These are phyloP conservation scores for Boleophthalmus pectinirostris DNA, from an alignment of 2,113 vertebrate genomes.

Conservation along the genomic window DNA sequence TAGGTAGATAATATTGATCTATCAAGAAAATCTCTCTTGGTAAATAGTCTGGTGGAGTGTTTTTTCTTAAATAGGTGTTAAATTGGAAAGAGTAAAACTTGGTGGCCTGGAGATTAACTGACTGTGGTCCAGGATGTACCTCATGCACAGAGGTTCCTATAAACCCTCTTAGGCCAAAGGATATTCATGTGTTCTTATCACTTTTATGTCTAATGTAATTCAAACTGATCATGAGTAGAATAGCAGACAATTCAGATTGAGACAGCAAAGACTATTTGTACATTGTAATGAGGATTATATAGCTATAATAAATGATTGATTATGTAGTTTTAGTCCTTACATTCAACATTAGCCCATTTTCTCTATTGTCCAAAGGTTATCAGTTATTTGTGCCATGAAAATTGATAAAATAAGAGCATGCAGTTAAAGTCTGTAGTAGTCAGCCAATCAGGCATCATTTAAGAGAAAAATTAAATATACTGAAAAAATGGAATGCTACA, in stretches of 20 bases:
- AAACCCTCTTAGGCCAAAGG: too few species aligned
- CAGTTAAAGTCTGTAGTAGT: background rate
- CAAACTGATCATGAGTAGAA: too few species aligned
- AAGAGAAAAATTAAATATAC: too few species aligned
- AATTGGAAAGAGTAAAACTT: background rate
- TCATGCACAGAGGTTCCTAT: too few species aligned
- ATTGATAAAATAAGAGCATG: background rate
- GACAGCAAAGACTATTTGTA: too few species aligned
- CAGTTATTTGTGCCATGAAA: background rate
- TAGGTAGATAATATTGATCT: background rate
- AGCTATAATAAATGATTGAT: too few species aligned
- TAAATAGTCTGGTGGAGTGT: background rate
- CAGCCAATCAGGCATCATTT: background rate
- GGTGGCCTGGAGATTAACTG: background rate
- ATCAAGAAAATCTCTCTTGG: too few species aligned
- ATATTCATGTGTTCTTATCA: background rate
- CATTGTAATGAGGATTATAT: too few species aligned
- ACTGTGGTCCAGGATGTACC: too few species aligned
- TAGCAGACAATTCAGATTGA: too few species aligned
- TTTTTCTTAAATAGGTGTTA: background rate
- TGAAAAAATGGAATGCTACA: too few species aligned
- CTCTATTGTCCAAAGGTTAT: background rate
- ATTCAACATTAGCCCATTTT: background rate
- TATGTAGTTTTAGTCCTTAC: too few species aligned
- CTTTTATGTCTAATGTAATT: background rate